Evolutionary conservation across 2,888 invertebrate species (phyloP), one percentile per base, ranked within the genome.

Genomic region (Cheiracanthium punctorium): DNA sequence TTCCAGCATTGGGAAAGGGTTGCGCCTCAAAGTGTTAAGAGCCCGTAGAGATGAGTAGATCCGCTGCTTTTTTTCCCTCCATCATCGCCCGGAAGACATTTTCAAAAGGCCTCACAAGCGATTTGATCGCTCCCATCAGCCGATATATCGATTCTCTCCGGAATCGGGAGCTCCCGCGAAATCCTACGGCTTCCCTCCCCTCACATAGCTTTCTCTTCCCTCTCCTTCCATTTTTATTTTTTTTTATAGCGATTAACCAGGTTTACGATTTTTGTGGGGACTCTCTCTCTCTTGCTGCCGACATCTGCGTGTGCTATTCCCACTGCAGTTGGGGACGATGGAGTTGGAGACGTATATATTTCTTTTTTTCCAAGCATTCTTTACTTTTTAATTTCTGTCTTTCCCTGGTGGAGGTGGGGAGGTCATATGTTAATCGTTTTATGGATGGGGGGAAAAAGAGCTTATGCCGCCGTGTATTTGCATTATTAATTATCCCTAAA

Each of bases 351-450:
- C n/a, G n/a, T n/a, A n/a, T n/a, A 37, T 10, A 37, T 10, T 37
- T 37, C 10, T 37, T 37, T 10, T 37, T 37, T 37, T 10, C 10
- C 37, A 7, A 4, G 4, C 37, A 7, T 10, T 37, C 37, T 37
- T 37, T 37, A 7, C 10, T 37, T 37, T 58, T 58, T 24, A 5
- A 58, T 58, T 24, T 12, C 12, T 5, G 1, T 5, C 24, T 24
- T 24, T 17, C 58, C 12, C 58, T 48, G 17, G n/a, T 12, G 17
- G 17, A n/a, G 37, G 12, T 5, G 37, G 37, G 58, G 12, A 24
- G 20, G 58, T 58, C 20, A 58, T 24, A 67, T 67, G 67, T 67
- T 67, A 67, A 67, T 67, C 67, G 58, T 24, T 58, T 58, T 58
- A 24, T 7, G 7, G 20, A 24, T 7, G 7, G 20, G 20, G 58